Evolutionary conservation across 2,113 vertebrate genomes (phyloP).

Genomic region (Apeltes quadracus): DNA sequence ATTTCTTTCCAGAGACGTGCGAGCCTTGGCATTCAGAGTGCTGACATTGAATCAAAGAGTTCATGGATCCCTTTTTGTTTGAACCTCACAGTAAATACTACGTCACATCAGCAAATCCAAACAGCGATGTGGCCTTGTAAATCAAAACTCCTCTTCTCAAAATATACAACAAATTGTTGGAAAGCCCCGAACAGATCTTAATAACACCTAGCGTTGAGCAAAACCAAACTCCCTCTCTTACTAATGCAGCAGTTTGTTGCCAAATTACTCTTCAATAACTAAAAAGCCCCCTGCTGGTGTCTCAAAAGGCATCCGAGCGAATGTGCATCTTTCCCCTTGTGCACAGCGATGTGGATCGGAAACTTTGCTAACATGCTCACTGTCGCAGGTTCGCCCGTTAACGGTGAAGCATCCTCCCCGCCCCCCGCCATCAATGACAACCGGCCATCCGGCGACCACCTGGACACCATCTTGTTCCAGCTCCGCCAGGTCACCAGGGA

Average conservation of each 20-base stretch:
- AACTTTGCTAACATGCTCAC: slow-evolving; percentile 56
- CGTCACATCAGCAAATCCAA: not conserved
- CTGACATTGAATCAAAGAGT: slow-evolving; percentile 4
- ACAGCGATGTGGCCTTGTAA: slow-evolving; percentile 21
- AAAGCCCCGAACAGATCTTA: slow-evolving; percentile 2
- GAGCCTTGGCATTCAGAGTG: not conserved
- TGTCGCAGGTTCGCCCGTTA: slow-evolving; percentile 89
- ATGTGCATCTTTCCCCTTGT: not conserved
- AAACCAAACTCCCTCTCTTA: slow-evolving; percentile 16
- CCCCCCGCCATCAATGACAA: slow-evolving; percentile 88
- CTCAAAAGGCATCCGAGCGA: not conserved
- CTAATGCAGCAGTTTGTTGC: slow-evolving; percentile 16
- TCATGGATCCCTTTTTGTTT: not conserved
- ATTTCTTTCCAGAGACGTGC: not conserved
- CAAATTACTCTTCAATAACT: not conserved
- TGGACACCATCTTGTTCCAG: slow-evolving; percentile 91
- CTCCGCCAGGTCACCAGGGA: slow-evolving; percentile 95
- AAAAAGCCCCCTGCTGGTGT: not conserved
- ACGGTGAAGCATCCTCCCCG: slow-evolving; percentile 88
- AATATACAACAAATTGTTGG: not conserved
- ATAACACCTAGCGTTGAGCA: slow-evolving; percentile 5
- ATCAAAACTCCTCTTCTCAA: slow-evolving; percentile 20
- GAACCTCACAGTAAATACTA: not conserved
- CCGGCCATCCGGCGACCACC: slow-evolving; percentile 88
- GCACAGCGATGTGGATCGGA: not conserved